A percentile compares a stretch with the other conserved stretches of the same genome.
These are phyloP conservation scores for Symphodus melops DNA, from an alignment of 2,113 vertebrate genomes.

Conservation along the genomic window DNA sequence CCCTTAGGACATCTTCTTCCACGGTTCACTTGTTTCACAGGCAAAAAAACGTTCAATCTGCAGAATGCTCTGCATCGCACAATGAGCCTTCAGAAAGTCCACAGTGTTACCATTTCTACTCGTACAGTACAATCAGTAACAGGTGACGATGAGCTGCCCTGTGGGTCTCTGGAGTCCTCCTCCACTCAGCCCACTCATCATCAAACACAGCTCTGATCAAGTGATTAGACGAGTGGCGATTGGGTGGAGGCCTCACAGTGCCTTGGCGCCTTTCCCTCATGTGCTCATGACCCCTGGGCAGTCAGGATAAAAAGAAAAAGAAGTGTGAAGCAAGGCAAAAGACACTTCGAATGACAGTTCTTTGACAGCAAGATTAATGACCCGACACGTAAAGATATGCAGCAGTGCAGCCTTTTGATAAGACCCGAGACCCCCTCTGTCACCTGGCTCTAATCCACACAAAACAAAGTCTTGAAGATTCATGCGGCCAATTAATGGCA, in stretches of 20 bases:
- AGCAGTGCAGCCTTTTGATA: constrained; percentile 65
- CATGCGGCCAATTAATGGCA: constrained; percentile 63
- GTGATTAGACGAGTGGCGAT: constrained; percentile 69
- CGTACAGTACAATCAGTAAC: constrained; percentile 26
- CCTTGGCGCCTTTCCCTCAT: constrained; percentile 8
- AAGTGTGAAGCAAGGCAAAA: constrained; percentile 31
- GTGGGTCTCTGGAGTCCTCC: constrained; percentile 29
- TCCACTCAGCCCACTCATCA: constrained; percentile 50
- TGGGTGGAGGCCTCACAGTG: constrained; percentile 35
- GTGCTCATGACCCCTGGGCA: constrained; percentile 4
- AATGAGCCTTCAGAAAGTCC: neutral
- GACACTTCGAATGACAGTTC: constrained; percentile 54
- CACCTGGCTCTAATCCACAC: constrained; percentile 63
- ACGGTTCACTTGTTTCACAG: constrained; percentile 36
- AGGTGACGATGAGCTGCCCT: constrained; percentile 48
- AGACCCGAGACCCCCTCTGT: constrained; percentile 40
- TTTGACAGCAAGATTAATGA: constrained; percentile 79
- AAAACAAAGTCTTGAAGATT: constrained; percentile 66
- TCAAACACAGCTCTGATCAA: constrained; percentile 69
- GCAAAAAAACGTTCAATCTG: constrained; percentile 37
- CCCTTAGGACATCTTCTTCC: constrained; percentile 38
- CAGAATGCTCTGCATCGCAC: neutral
- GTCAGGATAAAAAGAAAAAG: constrained; percentile 13
- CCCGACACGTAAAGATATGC: constrained; percentile 63
- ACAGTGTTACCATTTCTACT: constrained; percentile 1